Conservation (phyloP, 1,140 invertebrate species). For the Macrobrachium rosenbergii region DNA sequence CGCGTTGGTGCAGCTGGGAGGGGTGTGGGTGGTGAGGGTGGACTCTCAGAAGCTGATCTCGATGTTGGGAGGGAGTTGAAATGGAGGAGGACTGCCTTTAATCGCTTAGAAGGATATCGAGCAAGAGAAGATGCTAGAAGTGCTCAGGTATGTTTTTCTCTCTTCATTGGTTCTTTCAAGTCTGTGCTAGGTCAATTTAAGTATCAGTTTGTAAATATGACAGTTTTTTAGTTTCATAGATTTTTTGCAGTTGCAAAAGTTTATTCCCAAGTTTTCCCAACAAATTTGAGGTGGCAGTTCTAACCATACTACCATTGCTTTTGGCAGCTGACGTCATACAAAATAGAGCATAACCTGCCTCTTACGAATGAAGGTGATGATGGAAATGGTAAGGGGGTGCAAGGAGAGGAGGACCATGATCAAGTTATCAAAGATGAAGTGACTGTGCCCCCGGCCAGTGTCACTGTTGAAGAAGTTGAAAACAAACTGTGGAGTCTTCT, state of each 20-base stretch:
- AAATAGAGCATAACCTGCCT: constrained; percentile 26
- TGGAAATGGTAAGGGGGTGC: neutral
- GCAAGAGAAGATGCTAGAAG: constrained; percentile 15
- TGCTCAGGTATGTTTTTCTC: constrained; percentile 12
- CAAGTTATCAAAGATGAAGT: constrained; percentile 35
- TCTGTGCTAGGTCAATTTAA: neutral
- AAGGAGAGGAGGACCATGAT: constrained; percentile 4
- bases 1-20: constrained; percentile 39
- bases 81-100: constrained; percentile 32
- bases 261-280: neutral
- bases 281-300: neutral
- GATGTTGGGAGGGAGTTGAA: constrained; percentile 34
- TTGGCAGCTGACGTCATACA: constrained; percentile 24
- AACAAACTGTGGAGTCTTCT: constrained; percentile 40
- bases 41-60: constrained; percentile 24
- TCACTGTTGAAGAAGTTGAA: constrained; percentile 38
- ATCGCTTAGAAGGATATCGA: constrained; percentile 15
- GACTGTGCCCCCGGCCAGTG: constrained; percentile 24
- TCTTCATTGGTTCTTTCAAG: neutral
- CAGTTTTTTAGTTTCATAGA: no score
- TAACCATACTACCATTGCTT: neutral
- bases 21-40: constrained; percentile 14
- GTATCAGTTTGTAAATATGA: neutral
- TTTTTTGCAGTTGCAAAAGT: no score
- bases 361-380: neutral